phyloP scores from a whole-genome alignment of 2,888 invertebrate species.

The Pandemis heparana region DNA sequence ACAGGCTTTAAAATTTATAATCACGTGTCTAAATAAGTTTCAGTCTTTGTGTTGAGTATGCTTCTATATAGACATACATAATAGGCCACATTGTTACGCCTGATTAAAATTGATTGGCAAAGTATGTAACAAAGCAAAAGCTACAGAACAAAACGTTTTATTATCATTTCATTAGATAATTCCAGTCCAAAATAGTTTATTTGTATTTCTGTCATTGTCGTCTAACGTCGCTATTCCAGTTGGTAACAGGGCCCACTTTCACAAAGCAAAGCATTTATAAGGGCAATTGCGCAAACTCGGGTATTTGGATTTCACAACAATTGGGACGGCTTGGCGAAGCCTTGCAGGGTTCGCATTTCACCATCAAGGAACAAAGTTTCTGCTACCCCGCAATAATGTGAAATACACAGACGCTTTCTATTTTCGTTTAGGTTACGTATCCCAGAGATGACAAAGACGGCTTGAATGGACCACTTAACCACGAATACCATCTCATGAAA shows the following conservation, averaged over 20 bases:
- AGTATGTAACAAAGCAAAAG: neutral
- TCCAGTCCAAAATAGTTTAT: neutral
- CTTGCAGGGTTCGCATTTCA: conserved; percentile 31
- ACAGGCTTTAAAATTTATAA: neutral
- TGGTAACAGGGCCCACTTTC: conserved; percentile 20
- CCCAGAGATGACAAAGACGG: neutral
- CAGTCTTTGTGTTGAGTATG: neutral
- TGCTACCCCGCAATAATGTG: neutral
- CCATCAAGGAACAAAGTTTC: conserved; percentile 19
- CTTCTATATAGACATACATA: neutral
- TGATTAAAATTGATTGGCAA: conserved; percentile 16
- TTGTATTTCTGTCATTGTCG: neutral
- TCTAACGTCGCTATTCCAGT: conserved; percentile 8
- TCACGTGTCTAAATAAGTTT: neutral
- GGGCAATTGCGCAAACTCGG: conserved; percentile 27
- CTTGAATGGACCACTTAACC: neutral
- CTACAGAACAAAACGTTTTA: neutral
- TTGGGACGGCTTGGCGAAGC: conserved; percentile 14
- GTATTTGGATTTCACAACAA: conserved; percentile 31
- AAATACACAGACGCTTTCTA: neutral
- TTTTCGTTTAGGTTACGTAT: neutral
- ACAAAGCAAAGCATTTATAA: conserved; percentile 17
- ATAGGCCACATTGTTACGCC: neutral
- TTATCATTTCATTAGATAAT: neutral
- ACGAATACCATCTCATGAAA: neutral